phyloP scores from a whole-genome alignment of 2,113 vertebrate genomes.

The Hippocampus abdominalis region DNA sequence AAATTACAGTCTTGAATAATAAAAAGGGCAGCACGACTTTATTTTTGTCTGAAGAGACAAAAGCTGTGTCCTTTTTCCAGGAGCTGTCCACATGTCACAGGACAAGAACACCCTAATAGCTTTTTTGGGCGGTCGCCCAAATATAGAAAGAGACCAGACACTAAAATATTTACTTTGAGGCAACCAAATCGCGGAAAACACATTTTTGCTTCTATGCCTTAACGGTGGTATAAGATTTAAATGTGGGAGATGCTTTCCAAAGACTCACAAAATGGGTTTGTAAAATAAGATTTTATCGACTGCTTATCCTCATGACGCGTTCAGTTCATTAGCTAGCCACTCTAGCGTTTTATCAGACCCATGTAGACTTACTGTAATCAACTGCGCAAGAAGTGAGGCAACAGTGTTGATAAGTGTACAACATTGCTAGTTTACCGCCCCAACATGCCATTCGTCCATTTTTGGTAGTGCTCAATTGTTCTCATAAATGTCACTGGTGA shows the following conservation, averaged over 20 bases:
- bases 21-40: neutral
- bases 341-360: too few relatives aligned
- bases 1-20: neutral
- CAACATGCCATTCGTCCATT: too few relatives aligned
- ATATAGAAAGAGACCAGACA: conserved; percentile 33
- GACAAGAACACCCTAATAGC: conserved; percentile 42
- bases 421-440: too few relatives aligned
- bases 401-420: too few relatives aligned
- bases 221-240: conserved; percentile 11
- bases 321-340: too few relatives aligned
- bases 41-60: conserved; percentile 14
- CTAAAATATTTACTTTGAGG: conserved; percentile 54
- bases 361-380: too few relatives aligned
- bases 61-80: conserved; percentile 15
- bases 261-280: neutral
- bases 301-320: neutral
- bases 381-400: too few relatives aligned
- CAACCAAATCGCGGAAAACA: conserved; percentile 35
- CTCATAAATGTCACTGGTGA: too few relatives aligned
- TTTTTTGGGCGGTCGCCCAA: conserved; percentile 34
- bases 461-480: too few relatives aligned
- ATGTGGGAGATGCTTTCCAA: conserved; percentile 16
- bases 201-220: conserved; percentile 47
- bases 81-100: conserved; percentile 36
- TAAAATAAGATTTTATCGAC: neutral